A percentile compares a stretch with the other conserved stretches of the same genome.
These are phyloP conservation scores for Corapipo altera DNA, from an alignment of 2,113 vertebrate genomes.

Conservation along the genomic window DNA sequence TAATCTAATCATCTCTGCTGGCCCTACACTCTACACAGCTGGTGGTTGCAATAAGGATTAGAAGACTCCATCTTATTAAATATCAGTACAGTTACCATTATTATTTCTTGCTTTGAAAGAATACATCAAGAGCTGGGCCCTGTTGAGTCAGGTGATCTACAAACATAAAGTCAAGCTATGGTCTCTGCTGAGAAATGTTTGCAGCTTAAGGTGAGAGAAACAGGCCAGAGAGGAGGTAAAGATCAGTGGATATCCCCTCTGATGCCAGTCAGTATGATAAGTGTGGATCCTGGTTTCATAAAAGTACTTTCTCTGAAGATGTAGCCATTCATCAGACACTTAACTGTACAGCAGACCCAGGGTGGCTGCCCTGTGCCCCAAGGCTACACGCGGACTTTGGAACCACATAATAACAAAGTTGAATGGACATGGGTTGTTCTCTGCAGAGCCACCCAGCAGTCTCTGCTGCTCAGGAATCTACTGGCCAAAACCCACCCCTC, in stretches of 20 bases:
- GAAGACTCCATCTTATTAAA: slow-evolving; percentile 1
- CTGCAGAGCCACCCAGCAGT: neutral
- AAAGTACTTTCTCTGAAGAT: neutral
- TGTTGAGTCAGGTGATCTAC: neutral
- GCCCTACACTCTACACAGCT: neutral
- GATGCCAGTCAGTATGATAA: neutral
- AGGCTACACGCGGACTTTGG: neutral
- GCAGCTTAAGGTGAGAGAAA: neutral
- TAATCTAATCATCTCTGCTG: slow-evolving; percentile 41
- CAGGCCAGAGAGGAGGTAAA: neutral
- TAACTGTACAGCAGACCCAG: neutral
- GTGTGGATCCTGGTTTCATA: neutral
- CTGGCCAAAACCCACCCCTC: neutral
- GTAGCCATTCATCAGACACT: neutral
- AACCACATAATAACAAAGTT: neutral
- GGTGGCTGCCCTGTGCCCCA: neutral
- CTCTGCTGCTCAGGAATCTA: neutral
- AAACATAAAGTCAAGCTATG: neutral
- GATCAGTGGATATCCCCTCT: neutral
- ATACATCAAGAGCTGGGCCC: neutral
- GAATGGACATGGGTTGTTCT: neutral
- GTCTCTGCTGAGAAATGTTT: neutral
- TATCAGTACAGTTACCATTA: neutral
- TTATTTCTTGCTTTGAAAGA: neutral
- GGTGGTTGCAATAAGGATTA: neutral